Conservation (phyloP, 2,888 invertebrate species). For the Thecophora atra region DNA sequence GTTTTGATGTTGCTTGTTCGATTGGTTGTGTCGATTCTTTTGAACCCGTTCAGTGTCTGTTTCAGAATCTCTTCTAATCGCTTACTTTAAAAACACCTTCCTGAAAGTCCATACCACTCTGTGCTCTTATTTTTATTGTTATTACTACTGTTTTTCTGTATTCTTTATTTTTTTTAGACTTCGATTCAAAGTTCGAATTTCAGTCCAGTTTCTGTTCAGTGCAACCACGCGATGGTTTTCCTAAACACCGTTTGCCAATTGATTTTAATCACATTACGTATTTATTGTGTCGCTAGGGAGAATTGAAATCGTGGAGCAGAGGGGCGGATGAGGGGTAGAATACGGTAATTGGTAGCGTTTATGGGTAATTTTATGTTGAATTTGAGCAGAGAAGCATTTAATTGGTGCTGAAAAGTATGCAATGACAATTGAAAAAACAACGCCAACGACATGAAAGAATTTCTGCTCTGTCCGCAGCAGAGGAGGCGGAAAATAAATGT, state of each 20-base stretch:
- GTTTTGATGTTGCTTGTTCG: neutral
- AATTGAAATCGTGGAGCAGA: too few species aligned
- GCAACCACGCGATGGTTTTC: neutral
- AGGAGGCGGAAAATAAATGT: too few species aligned
- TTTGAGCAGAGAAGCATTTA: neutral
- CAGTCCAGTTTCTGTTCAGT: neutral
- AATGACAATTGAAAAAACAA: neutral
- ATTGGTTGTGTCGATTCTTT: conserved; percentile 32
- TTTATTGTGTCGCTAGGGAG: conserved; percentile 39
- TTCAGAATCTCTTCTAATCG: neutral
- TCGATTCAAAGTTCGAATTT: neutral
- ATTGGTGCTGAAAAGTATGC: neutral
- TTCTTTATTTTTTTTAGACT: neutral
- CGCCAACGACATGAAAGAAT: too few species aligned
- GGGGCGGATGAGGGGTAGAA: too few species aligned
- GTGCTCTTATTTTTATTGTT: conserved; percentile 21
- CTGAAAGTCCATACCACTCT: conserved; percentile 47
- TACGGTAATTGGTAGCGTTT: conserved; percentile 26
- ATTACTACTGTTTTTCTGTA: conserved; percentile 26
- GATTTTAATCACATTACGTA: conserved; percentile 49
- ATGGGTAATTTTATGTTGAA: conserved; percentile 16
- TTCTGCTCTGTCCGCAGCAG: too few species aligned
- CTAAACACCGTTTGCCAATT: conserved; percentile 45
- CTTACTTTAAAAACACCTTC: neutral
- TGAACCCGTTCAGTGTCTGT: conserved; percentile 24